Evolutionary conservation across 2,797 vertebrate genomes (phyloP), one percentile per base, ranked within the genome.

Genomic region (Taenioides sp.): DNA sequence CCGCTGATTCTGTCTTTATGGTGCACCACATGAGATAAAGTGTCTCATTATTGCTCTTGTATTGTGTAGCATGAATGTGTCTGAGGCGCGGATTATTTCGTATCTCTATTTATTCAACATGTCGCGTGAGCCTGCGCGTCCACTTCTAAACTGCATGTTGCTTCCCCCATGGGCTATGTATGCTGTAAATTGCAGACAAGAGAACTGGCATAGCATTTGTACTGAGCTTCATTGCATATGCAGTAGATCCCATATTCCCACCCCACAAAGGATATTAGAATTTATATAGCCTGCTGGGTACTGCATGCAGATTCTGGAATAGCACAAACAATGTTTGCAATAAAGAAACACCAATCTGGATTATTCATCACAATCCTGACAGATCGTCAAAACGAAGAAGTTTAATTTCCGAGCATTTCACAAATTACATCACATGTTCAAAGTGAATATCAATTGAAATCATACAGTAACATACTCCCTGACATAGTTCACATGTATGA

Each of bases 61-160:
- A 16, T 54, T 17, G 27, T 70, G 27, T 20, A 65, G 43, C 27
- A 31, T 52, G 27, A 66, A 52, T 66, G 65, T 66, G 47, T 66
- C 47, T 66, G 49, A 66, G 49, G 31, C 28, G 64, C 17, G n/a
- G 27, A 28, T 72, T 69, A 58, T 12, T 25, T 25, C 37, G n/a
- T 18, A 28, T 22, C 22, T 27, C 10, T 20, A 22, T 27, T 69
- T 50, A 37, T 65, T 71, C 37, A 63, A 67, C 31, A 34, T 55
- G 37, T 57, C 31, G 12, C 31, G 7, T 34, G 61, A 23, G 60
- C 25, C 20, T 5, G 64, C 25, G 10, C 20, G 67, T 37, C 37
- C 43, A 64, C 52, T 50, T 71, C 49, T 75, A 68, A 72, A 77
- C 70, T 69, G 62, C 10, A 17, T 69, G 43, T 47, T 49, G 55